Conservation (phyloP, 2,797 vertebrate species). For the Merluccius polli region DNA sequence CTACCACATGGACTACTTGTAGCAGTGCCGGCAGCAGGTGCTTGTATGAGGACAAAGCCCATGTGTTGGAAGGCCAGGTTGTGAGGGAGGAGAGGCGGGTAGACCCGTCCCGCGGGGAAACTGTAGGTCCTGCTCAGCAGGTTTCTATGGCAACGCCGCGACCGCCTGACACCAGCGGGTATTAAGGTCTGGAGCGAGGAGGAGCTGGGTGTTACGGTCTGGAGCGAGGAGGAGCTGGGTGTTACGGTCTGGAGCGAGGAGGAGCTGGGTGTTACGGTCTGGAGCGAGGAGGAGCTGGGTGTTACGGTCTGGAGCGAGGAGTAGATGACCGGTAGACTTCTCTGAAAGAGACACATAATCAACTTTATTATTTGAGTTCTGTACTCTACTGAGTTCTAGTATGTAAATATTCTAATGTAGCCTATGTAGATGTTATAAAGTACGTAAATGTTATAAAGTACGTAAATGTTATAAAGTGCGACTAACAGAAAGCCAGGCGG, state of each 20-base stretch:
- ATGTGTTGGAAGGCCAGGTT: constrained; percentile 53
- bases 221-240: no score
- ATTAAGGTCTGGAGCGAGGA: constrained; percentile 6
- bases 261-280: no score
- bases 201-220: constrained; percentile 4
- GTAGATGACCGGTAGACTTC: constrained; percentile 67
- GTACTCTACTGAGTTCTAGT: no score
- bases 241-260: no score
- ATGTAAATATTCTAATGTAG: no score
- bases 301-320: no score
- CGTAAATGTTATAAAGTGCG: neutral
- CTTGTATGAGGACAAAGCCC: constrained; percentile 42
- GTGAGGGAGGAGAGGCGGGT: constrained; percentile 60
- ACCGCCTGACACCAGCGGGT: neutral
- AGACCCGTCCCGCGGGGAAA: constrained; percentile 53
- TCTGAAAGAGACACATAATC: constrained; percentile 37
- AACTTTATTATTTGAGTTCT: no score
- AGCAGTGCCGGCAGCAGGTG: neutral
- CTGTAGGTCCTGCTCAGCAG: constrained; percentile 29
- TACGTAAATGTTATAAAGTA: neutral
- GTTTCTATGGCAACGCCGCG: constrained; percentile 41
- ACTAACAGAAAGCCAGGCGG: constrained; percentile 78
- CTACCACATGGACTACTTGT: no score
- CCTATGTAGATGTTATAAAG: neutral
- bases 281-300: no score